A percentile compares a stretch with the other conserved stretches of the same genome.
Conservation (phyloP, 1,140 invertebrate genomes). For the Riptortus pedestris region DNA sequence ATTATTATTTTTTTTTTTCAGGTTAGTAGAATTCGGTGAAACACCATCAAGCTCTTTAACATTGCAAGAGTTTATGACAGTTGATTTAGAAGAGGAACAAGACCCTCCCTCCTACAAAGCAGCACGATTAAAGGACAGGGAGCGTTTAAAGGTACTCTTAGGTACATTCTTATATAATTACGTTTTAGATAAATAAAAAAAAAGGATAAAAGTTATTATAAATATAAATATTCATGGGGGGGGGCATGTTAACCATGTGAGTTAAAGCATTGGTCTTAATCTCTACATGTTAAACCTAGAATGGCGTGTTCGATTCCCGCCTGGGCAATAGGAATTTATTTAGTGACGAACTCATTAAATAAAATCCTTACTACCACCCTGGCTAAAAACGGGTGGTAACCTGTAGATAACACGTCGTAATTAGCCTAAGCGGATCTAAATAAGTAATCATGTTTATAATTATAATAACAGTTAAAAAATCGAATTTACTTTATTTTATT, state of each 20-base stretch:
- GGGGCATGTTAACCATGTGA: not conserved
- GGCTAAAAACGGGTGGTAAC: too few relatives aligned
- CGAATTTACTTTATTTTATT: too few relatives aligned
- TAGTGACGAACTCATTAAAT: too few relatives aligned
- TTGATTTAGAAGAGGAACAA: constrained; percentile 92
- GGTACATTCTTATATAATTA: not conserved
- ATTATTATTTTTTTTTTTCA: constrained; percentile 31
- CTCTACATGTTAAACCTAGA: too few relatives aligned
- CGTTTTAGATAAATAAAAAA: not conserved
- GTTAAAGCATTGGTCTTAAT: too few relatives aligned
- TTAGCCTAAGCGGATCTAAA: too few relatives aligned
- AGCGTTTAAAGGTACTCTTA: constrained; percentile 62
- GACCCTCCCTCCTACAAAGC: constrained; percentile 91
- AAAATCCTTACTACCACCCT: too few relatives aligned
- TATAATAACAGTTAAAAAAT: too few relatives aligned
- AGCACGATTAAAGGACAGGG: constrained; percentile 74
- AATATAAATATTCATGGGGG: not conserved
- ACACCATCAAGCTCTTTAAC: constrained; percentile 80
- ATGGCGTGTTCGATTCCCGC: too few relatives aligned
- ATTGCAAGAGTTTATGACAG: constrained; percentile 92
- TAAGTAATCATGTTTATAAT: too few relatives aligned
- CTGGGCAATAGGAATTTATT: too few relatives aligned
- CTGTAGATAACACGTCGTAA: too few relatives aligned
- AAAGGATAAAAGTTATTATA: not conserved
- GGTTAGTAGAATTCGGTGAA: constrained; percentile 88